These are phyloP conservation scores for Caenorhabditis imperialis DNA, from an alignment of 2,888 invertebrate species.

Conservation along the genomic window DNA sequence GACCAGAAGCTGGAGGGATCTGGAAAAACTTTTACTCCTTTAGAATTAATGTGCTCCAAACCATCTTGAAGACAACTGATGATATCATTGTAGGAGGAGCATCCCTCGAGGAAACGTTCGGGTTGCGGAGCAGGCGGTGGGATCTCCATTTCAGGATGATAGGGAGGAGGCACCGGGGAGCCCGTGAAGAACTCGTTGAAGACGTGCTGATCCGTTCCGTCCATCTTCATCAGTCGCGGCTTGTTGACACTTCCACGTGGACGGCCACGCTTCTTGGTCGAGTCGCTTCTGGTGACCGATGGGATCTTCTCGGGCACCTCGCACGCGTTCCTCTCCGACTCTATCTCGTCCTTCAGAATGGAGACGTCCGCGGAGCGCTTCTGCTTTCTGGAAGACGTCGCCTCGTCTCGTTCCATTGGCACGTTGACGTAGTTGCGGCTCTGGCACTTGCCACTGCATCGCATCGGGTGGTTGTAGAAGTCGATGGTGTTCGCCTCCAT, in stretches of 20 bases:
- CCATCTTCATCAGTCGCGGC: conserved; percentile 12
- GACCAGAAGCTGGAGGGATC: conserved; percentile 49
- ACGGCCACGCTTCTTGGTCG: conserved; percentile 35
- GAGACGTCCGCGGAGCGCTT: conserved; percentile 21
- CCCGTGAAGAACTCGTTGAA: conserved; percentile 32
- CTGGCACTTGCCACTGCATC: conserved; percentile 79
- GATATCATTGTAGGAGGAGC: conserved; percentile 35
- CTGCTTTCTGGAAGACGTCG: conserved; percentile 10
- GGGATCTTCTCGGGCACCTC: conserved; percentile 14
- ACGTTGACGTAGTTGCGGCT: conserved; percentile 71
- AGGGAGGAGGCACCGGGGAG: not conserved
- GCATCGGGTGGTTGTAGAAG: conserved; percentile 78
- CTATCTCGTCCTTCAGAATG: conserved; percentile 26
- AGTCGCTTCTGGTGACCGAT: not conserved
- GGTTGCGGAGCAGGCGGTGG: not conserved
- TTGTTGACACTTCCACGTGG: conserved; percentile 47
- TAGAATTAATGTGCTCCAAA: no score
- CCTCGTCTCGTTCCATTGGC: conserved; percentile 27
- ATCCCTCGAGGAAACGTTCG: not conserved
- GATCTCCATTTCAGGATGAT: not conserved
- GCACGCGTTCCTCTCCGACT: conserved; percentile 26
- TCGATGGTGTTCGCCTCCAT: conserved; percentile 79
- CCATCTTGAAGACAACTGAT: conserved; percentile 43
- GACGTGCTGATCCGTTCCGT: conserved; percentile 15
- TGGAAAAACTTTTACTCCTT: conserved; percentile 7